Evolutionary conservation across 2,888 invertebrate genomes (phyloP), one percentile per base, ranked within the genome.

Genomic region (Theretra japonica): DNA sequence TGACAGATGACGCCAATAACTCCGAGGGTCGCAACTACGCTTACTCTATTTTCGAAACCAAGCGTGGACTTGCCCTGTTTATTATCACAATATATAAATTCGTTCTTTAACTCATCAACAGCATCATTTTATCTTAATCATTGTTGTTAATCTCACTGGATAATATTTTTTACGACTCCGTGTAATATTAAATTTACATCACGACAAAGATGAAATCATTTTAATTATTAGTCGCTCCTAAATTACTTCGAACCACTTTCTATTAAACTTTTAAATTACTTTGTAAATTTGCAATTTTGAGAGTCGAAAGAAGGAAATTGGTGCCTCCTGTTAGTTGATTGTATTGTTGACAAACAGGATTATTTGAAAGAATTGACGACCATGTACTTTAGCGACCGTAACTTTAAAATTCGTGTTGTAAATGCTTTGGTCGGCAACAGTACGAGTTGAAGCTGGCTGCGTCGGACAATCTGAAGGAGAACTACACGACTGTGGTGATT

Each of bases 391-490:
- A 56, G 68, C 19, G 50, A 53, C n/a, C 11, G 25, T 59, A 25
- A n/a, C 8, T 25, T 19, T 21, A 7, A 23, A 23, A 2, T 50
- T 2, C 30, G 33, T 56, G 56, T 65, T 65, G 33, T 71, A 25
- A 72, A 69, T 33, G 30, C 23, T 71, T 60, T 70, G 56, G 23
- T 85, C 83, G 83, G 83, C 81, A 83, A 80, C 95, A 98, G 98
- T 98, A 98, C 94, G 98, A 99, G 95, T 96, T 98, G 90, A 97
- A 98, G 89, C 95, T 98, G 93, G 98, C 99, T 74, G 98, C 98
- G 71, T 98, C 99, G 77, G 98, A 98, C 95, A 99, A 99, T 95
- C 96, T 98, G 89, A 98, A 98, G 95, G 99, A 99, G 94, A 99
- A 99, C 96, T 98, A 98, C 95, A 99, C 99, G 60, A 98, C 98